Evolutionary conservation across 2,888 invertebrate genomes (phyloP).

Genomic region (Bursaphelenchus okinawaensis): DNA sequence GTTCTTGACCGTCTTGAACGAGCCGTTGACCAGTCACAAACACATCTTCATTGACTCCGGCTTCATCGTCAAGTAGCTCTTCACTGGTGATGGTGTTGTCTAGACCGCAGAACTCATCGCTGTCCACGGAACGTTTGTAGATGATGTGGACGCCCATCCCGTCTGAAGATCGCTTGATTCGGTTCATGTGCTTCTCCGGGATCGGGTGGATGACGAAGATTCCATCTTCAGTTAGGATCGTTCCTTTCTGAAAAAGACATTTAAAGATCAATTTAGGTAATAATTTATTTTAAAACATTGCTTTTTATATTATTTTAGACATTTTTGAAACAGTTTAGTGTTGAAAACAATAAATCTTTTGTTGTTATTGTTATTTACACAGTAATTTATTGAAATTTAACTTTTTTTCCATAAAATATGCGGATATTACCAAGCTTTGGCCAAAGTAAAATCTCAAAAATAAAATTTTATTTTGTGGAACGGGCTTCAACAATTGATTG

Average conservation of each 20-base stretch:
- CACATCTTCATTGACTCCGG: conserved; percentile 53
- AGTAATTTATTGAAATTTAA: no score
- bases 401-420: no score
- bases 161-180: conserved; percentile 39
- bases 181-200: conserved; percentile 47
- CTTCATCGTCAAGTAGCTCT: conserved; percentile 51
- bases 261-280: not conserved
- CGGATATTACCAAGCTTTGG: no score
- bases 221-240: conserved; percentile 41
- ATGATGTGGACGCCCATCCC: conserved; percentile 38
- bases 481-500: no score
- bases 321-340: not conserved
- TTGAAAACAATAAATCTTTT: not conserved
- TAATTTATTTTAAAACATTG: not conserved
- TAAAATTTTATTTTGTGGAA: no score
- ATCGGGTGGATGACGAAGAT: conserved; percentile 54
- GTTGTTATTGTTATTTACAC: not conserved
- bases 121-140: conserved; percentile 41
- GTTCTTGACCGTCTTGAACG: conserved; percentile 30
- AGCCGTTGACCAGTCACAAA: conserved; percentile 52
- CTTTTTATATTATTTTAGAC: not conserved
- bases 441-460: no score
- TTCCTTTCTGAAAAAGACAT: conserved; percentile 49
- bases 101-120: conserved; percentile 53
- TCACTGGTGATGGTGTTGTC: conserved; percentile 53